phyloP scores from a whole-genome alignment of 2,888 invertebrate genomes.

The Nysson spinosus region DNA sequence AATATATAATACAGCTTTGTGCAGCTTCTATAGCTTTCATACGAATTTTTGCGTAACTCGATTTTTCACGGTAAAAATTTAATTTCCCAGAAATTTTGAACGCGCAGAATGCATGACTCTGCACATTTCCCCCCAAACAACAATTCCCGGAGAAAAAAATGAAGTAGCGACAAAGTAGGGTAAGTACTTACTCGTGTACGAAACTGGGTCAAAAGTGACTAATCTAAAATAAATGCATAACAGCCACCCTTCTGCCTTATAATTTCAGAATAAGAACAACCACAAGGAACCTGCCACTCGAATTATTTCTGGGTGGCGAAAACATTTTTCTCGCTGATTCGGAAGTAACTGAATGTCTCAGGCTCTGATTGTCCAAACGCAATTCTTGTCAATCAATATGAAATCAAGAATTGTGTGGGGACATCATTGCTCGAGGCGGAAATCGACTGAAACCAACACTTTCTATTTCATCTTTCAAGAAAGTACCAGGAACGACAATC shows the following conservation, averaged over 20 bases:
- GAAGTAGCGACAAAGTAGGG: conserved; percentile 20
- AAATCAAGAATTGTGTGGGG: conserved; percentile 78
- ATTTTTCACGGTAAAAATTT: conserved; percentile 14
- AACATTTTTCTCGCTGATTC: no score
- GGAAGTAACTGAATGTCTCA: conserved; percentile 66
- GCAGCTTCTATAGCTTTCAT: conserved; percentile 6
- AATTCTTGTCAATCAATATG: conserved; percentile 74
- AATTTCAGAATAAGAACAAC: background rate
- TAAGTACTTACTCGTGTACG: conserved; percentile 17
- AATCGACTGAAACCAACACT: conserved; percentile 28
- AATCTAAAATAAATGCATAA: conserved; percentile 45
- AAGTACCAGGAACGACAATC: background rate
- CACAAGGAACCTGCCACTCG: background rate
- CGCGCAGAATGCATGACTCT: conserved; percentile 14
- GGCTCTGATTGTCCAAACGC: conserved; percentile 78
- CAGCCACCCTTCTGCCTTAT: background rate
- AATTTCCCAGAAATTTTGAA: conserved; percentile 20
- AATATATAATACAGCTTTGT: background rate
- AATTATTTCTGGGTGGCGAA: no score
- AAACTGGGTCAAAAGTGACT: conserved; percentile 33
- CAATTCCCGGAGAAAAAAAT: conserved; percentile 7
- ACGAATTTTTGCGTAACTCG: background rate
- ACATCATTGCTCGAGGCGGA: conserved; percentile 77
- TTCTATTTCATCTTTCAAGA: background rate
- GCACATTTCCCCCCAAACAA: conserved; percentile 28